phyloP scores from a whole-genome alignment of 2,113 vertebrate species.

The Heterocephalus glaber region DNA sequence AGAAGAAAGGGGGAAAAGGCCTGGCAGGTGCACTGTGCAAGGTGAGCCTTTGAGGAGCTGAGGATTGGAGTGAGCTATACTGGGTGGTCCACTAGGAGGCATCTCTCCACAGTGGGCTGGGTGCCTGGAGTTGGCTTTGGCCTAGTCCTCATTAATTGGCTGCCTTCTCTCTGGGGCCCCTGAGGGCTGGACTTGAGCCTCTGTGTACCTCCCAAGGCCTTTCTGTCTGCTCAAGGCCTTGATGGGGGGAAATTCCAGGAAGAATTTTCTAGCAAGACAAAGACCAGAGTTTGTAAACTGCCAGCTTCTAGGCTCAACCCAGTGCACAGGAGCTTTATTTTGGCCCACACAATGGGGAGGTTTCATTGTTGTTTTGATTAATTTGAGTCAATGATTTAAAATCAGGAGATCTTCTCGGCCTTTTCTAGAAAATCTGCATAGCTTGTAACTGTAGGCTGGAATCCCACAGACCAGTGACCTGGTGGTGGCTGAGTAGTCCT shows the following conservation, averaged over 20 bases:
- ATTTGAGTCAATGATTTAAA: neutral
- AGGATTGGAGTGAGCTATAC: neutral
- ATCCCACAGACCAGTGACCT: neutral
- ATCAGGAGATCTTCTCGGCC: neutral
- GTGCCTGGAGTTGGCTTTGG: neutral
- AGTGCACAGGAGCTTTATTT: neutral
- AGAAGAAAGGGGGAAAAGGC: neutral
- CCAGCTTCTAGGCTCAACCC: neutral
- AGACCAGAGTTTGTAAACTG: neutral
- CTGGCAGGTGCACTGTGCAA: neutral
- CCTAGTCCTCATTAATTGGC: neutral
- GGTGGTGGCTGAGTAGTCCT: neutral
- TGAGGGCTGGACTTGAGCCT: neutral
- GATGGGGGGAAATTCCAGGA: neutral
- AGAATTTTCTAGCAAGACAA: slow-evolving; percentile 6
- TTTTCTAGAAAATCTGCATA: neutral
- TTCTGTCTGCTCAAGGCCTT: neutral
- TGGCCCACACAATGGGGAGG: neutral
- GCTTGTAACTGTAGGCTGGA: neutral
- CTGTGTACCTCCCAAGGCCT: neutral
- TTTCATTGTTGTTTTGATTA: neutral
- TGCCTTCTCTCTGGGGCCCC: no score
- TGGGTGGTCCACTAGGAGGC: accelerated
- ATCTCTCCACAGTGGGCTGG: accelerated
- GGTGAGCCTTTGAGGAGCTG: neutral